Evolutionary conservation across 2,888 invertebrate species (phyloP).

Genomic region (Dynastes hyllus): DNA sequence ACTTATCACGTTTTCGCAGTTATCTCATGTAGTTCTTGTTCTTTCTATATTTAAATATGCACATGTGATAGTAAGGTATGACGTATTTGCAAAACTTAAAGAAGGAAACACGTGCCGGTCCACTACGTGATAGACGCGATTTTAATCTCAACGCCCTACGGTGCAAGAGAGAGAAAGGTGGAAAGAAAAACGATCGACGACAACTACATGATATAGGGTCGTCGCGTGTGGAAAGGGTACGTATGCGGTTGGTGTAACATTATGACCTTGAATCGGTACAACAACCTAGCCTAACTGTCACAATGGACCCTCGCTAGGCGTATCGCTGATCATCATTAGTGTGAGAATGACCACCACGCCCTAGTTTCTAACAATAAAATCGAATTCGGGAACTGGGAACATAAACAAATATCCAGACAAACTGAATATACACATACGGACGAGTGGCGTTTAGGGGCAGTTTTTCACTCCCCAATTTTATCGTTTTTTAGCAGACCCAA

Average conservation of each 20-base stretch:
- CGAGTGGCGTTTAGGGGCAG: slow-evolving; percentile 2
- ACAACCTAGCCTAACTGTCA: slow-evolving; percentile 55
- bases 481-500: slow-evolving; percentile 27
- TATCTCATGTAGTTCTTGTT: slow-evolving; percentile 23
- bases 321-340: slow-evolving; percentile 44
- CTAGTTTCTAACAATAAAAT: slow-evolving; percentile 44
- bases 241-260: slow-evolving; percentile 38
- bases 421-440: slow-evolving; percentile 4
- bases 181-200: neutral
- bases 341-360: slow-evolving; percentile 45
- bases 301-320: slow-evolving; percentile 50
- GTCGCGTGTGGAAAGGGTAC: slow-evolving; percentile 31
- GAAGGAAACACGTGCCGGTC: slow-evolving; percentile 37
- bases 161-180: slow-evolving; percentile 14
- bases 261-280: slow-evolving; percentile 54
- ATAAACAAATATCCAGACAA: slow-evolving; percentile 41
- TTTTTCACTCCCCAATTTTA: slow-evolving; percentile 42
- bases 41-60: slow-evolving; percentile 5
- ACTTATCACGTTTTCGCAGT: slow-evolving; percentile 38
- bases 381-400: slow-evolving; percentile 39
- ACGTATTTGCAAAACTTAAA: slow-evolving; percentile 34
- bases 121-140: slow-evolving; percentile 22
- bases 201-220: slow-evolving; percentile 31
- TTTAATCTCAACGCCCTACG: slow-evolving; percentile 15
- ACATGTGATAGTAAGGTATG: slow-evolving; percentile 16